Evolutionary conservation across 2,113 vertebrate genomes (phyloP).

Genomic region (Galemys pyrenaicus): DNA sequence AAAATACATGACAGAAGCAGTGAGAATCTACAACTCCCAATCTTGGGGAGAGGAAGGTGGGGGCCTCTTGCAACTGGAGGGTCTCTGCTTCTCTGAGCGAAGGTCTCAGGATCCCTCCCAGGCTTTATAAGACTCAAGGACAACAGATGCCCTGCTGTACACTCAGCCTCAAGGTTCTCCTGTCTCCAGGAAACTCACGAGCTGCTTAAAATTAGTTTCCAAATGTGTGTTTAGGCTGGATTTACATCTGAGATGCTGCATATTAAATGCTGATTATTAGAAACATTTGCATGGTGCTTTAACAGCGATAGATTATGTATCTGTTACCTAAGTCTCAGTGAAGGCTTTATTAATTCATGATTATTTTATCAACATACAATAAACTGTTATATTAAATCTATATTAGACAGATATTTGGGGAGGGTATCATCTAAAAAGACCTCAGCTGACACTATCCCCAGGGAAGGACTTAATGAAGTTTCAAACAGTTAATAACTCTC

Average conservation of each 20-base stretch:
- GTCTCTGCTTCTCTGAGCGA: not conserved
- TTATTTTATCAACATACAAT: slow-evolving; percentile 82
- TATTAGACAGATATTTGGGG: slow-evolving; percentile 81
- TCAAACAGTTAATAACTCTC: slow-evolving; percentile 79
- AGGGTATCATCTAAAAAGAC: slow-evolving; percentile 73
- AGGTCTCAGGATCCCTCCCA: not conserved
- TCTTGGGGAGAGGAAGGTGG: not conserved
- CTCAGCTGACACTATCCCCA: slow-evolving; percentile 74
- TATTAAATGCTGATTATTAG: slow-evolving; percentile 79
- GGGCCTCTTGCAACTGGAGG: not conserved
- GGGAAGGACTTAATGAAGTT: slow-evolving; percentile 83
- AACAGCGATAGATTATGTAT: slow-evolving; percentile 76
- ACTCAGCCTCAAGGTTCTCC: not conserved
- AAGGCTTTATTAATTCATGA: slow-evolving; percentile 83
- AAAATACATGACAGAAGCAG: not conserved
- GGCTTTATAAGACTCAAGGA: not conserved
- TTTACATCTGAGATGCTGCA: slow-evolving; percentile 72
- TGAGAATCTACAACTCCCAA: not conserved
- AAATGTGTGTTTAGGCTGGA: slow-evolving; percentile 61
- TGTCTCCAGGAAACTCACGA: not conserved
- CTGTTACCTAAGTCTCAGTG: slow-evolving; percentile 77
- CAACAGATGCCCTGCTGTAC: not conserved
- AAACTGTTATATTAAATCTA: slow-evolving; percentile 81
- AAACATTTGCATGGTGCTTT: slow-evolving; percentile 75
- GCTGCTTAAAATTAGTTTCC: slow-evolving; percentile 60